These are phyloP conservation scores for Papilio dardanus DNA, from an alignment of 1,140 invertebrate genomes.

Conservation along the genomic window DNA sequence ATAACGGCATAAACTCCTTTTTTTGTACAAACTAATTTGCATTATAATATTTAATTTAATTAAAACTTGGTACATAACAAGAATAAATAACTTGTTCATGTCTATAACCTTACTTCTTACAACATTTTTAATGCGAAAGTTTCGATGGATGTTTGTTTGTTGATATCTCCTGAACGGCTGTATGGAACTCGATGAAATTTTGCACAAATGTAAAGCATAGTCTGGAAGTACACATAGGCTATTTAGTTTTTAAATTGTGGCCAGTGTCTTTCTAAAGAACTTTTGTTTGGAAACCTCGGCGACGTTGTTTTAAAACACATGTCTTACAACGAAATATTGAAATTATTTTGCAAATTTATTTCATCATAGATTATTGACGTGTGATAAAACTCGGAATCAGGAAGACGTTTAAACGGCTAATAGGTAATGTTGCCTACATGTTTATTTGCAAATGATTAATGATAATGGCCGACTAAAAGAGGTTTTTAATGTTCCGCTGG, in stretches of 20 bases:
- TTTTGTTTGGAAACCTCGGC: not conserved
- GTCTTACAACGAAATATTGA: not conserved
- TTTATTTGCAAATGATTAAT: not conserved
- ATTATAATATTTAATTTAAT: not conserved
- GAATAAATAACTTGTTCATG: not conserved
- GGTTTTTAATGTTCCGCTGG: not conserved
- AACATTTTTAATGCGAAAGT: too few species aligned
- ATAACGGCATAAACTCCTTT: not conserved
- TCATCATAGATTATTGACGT: too few species aligned
- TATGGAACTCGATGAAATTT: too few species aligned
- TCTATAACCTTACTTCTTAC: too few species aligned
- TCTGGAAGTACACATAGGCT: too few species aligned
- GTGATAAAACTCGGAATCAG: not conserved
- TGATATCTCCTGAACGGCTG: too few species aligned
- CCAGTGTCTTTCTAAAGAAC: not conserved
- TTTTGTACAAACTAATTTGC: not conserved
- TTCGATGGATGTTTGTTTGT: too few species aligned
- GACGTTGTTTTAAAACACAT: not conserved
- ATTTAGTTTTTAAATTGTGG: too few species aligned
- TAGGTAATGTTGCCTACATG: too few species aligned
- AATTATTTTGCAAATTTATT: not conserved
- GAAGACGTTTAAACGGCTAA: not conserved
- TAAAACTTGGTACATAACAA: not conserved
- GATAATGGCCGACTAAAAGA: not conserved
- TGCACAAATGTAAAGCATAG: not conserved